Percentiles rank a stretch among this genome's conserved stretches.
phyloP scores from a whole-genome alignment of 2,113 vertebrate species.

The Malurus alboscapulatus region DNA sequence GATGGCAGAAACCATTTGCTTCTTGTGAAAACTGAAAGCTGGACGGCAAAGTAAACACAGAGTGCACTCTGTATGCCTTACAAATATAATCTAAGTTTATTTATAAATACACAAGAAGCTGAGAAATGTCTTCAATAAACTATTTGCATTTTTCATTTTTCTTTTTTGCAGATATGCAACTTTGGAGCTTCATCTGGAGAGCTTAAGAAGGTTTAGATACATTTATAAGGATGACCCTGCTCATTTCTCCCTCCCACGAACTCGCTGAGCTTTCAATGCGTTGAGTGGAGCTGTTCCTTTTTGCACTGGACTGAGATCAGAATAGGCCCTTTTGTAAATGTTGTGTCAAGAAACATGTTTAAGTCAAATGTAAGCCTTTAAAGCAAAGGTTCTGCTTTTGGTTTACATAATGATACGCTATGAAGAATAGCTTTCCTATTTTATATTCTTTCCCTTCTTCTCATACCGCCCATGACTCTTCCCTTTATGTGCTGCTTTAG shows the following conservation, averaged over 20 bases:
- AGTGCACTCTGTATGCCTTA: not conserved
- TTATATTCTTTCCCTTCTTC: conserved; percentile 6
- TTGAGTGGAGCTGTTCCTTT: not conserved
- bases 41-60: not conserved
- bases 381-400: conserved; percentile 36
- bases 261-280: not conserved
- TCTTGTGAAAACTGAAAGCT: not conserved
- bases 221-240: not conserved
- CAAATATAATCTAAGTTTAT: not conserved
- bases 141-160: not conserved
- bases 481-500: not conserved
- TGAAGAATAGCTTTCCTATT: conserved; percentile 15
- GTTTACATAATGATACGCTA: conserved; percentile 41
- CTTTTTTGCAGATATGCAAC: not conserved
- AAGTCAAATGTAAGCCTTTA: conserved; percentile 29
- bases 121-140: not conserved
- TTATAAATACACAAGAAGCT: not conserved
- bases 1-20: not conserved
- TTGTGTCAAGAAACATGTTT: not conserved
- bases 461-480: not conserved
- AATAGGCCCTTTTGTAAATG: not conserved
- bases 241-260: not conserved
- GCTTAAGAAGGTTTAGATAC: not conserved
- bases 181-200: not conserved
- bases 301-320: not conserved